Percentiles rank a stretch among this genome's conserved stretches.
Conservation (phyloP, 1,140 invertebrate genomes). For the Hydropsyche tenuis region DNA sequence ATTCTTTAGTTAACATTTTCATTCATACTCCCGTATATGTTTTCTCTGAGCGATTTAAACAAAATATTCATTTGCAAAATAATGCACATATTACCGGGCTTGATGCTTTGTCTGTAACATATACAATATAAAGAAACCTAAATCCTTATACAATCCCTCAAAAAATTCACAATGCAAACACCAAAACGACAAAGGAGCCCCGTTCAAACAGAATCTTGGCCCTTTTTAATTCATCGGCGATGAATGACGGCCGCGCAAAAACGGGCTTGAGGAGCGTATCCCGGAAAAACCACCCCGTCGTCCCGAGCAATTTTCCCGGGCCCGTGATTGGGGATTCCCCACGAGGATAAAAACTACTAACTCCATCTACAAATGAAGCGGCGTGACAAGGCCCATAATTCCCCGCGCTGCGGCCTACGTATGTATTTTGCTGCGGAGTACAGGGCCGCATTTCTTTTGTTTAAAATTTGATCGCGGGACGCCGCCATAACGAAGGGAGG, state of each 20-base stretch:
- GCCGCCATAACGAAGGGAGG: neutral
- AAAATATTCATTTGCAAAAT: too few relatives aligned
- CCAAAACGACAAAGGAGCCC: neutral
- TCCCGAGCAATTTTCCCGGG: slow-evolving; percentile 47
- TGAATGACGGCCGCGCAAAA: slow-evolving; percentile 47
- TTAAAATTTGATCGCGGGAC: slow-evolving; percentile 45
- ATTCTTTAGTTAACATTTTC: too few relatives aligned
- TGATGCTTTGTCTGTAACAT: too few relatives aligned
- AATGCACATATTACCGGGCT: too few relatives aligned
- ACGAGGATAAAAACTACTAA: slow-evolving; percentile 50
- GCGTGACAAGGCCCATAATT: slow-evolving; percentile 50
- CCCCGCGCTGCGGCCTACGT: slow-evolving; percentile 26
- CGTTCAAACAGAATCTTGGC: neutral
- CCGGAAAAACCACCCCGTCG: slow-evolving; percentile 11
- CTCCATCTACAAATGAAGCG: slow-evolving; percentile 51
- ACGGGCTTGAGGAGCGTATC: too few relatives aligned
- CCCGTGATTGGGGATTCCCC: slow-evolving; percentile 50
- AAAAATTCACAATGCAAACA: too few relatives aligned
- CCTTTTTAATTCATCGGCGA: slow-evolving; percentile 26
- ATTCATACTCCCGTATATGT: too few relatives aligned
- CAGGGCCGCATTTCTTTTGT: slow-evolving; percentile 47
- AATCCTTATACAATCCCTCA: too few relatives aligned
- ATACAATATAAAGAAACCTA: too few relatives aligned
- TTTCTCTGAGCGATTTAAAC: too few relatives aligned
- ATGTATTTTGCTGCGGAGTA: neutral